phyloP scores from a whole-genome alignment of 2,113 vertebrate genomes.

The Erythrocercus mccallii region DNA sequence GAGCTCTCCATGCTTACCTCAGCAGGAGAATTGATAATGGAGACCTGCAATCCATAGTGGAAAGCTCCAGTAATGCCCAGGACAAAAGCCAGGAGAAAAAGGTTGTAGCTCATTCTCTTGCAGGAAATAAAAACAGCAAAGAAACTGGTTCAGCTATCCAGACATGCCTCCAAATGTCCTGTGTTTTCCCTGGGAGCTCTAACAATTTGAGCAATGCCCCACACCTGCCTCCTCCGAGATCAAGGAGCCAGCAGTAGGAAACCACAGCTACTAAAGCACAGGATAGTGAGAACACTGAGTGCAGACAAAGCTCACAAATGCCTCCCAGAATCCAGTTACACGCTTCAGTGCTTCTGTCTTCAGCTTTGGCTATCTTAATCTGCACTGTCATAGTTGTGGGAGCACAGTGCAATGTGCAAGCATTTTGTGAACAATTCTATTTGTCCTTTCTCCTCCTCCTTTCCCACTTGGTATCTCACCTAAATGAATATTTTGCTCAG shows the following conservation, averaged over 20 bases:
- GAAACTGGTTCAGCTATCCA: neutral
- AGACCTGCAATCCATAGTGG: conserved; percentile 80
- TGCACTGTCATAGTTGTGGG: neutral
- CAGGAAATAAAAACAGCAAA: neutral
- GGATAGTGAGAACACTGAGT: neutral
- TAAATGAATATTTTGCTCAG: neutral
- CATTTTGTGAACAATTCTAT: neutral
- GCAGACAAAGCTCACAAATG: neutral
- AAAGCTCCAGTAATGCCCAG: conserved; percentile 80
- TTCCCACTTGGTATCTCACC: neutral
- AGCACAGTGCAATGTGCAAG: neutral
- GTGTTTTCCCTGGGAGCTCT: neutral
- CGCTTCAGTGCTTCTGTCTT: conserved; percentile 4
- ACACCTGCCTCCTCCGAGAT: neutral
- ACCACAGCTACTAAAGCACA: neutral
- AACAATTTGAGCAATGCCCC: neutral
- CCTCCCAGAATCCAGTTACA: neutral
- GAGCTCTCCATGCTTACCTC: conserved; percentile 65
- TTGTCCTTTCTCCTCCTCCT: neutral
- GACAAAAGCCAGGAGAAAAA: conserved; percentile 62
- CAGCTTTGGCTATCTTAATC: neutral
- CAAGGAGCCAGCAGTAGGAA: neutral
- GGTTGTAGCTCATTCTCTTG: conserved; percentile 42
- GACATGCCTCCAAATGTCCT: neutral
- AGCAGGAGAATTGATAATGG: conserved; percentile 80